A percentile compares a stretch with the other conserved stretches of the same genome.
Evolutionary conservation across 2,888 invertebrate genomes (phyloP).

Genomic region (Chironomus tentans): DNA sequence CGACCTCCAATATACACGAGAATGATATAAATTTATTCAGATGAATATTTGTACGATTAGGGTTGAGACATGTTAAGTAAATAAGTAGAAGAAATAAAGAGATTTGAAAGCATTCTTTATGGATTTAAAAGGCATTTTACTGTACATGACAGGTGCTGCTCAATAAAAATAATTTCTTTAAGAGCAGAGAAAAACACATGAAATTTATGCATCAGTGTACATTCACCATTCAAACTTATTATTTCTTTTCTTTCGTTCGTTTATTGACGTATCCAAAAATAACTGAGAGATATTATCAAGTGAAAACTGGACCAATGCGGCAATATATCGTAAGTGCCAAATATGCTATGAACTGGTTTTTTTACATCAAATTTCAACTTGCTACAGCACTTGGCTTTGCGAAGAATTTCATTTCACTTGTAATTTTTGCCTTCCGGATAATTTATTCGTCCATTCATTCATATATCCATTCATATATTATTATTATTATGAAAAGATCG

Average conservation of each 20-base stretch:
- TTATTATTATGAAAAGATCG: neutral
- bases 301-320: slow-evolving; percentile 18
- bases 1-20: too few relatives aligned
- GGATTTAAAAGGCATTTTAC: neutral
- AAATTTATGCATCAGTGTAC: neutral
- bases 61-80: too few relatives aligned
- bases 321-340: neutral
- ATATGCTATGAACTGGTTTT: neutral
- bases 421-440: neutral
- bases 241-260: neutral
- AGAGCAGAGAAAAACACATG: too few relatives aligned
- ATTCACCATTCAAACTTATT: neutral
- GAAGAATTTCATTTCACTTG: neutral
- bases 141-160: neutral
- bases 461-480: neutral
- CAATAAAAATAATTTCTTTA: neutral
- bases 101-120: neutral
- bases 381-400: neutral
- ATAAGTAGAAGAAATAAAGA: neutral
- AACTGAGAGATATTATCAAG: neutral
- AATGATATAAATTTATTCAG: too few relatives aligned
- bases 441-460: neutral
- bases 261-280: neutral
- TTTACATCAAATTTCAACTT: neutral
- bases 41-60: too few relatives aligned